A percentile compares a stretch with the other conserved stretches of the same genome.
These are phyloP conservation scores for Pandemis corylana DNA, from an alignment of 2,888 invertebrate genomes.

Conservation along the genomic window DNA sequence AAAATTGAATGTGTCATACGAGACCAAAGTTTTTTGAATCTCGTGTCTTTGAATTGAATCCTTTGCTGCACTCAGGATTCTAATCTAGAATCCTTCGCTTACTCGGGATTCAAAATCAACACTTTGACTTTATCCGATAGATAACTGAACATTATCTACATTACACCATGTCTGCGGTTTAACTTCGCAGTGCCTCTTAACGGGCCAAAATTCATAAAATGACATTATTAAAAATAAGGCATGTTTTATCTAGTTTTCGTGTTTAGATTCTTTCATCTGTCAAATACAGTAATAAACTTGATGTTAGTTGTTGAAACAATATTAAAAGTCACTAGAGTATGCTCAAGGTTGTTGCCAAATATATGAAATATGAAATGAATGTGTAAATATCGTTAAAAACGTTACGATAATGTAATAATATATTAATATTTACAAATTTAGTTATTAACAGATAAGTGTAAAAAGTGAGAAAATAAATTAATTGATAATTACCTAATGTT, in stretches of 20 bases:
- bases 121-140: not conserved
- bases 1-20: no score
- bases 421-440: slow-evolving; percentile 17
- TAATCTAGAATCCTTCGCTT: no score
- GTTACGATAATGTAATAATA: slow-evolving; percentile 31
- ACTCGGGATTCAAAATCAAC: no score
- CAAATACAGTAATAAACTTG: slow-evolving; percentile 38
- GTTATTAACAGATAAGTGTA: slow-evolving; percentile 39
- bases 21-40: no score
- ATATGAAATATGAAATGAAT: slow-evolving; percentile 46
- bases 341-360: slow-evolving; percentile 73
- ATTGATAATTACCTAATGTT: slow-evolving; percentile 15
- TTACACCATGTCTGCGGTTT: not conserved
- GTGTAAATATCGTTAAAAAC: slow-evolving; percentile 54
- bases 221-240: not conserved
- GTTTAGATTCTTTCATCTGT: slow-evolving; percentile 11
- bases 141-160: not conserved
- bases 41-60: no score
- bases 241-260: not conserved
- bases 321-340: slow-evolving; percentile 48
- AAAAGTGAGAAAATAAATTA: slow-evolving; percentile 45
- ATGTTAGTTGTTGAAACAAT: slow-evolving; percentile 46
- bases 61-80: no score
- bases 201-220: not conserved
- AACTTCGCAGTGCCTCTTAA: not conserved